Evolutionary conservation across 1,140 invertebrate species (phyloP), one percentile per base, ranked within the genome.

Genomic region (Latrodectus geometricus): DNA sequence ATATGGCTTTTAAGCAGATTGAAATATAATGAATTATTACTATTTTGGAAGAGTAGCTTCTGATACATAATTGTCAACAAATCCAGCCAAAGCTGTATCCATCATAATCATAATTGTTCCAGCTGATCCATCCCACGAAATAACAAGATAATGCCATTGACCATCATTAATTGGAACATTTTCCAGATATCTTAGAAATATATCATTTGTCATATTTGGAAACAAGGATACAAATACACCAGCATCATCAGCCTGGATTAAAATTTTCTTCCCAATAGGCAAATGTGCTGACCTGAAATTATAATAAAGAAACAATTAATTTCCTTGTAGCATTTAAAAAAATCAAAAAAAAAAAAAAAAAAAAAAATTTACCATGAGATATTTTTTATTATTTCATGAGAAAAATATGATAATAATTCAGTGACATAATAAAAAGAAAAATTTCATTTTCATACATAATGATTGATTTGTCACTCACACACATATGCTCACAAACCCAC

Each of bases 121-220:
- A 21, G 96, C 95, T 68, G 94, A 94, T n/a, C 96, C 95, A 88
- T 97, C 95, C 97, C 97, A 99, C 11, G 97, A 95, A 35, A 99
- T 93, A 20, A 97, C 96, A 23, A 99, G 94, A 90, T 98, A 97
- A 93, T 99, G 97, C 97, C 97, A 99, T 90, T 97, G 96, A 17
- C 97, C 97, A 90, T 98, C 97, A 89, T 97, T 98, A 20, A 99
- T 95, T 0, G 96, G 96, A 5, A 97, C 96, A 80, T 91, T 91
- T 88, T 96, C 97, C 90, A 97, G 96, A 91, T 97, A 98, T 89
- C 95, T 95, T 21, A 97, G 91, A 91, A 96, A 97, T 17, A 97
- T 95, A 90, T 97, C 96, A 91, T 96, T 83, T 21, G 76, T 96
- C 3, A 96, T 90, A 89, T 97, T 96, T 50, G 94, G 94, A 92